phyloP scores from a whole-genome alignment of 1,140 invertebrate species.

The Drosophila bifasciata region DNA sequence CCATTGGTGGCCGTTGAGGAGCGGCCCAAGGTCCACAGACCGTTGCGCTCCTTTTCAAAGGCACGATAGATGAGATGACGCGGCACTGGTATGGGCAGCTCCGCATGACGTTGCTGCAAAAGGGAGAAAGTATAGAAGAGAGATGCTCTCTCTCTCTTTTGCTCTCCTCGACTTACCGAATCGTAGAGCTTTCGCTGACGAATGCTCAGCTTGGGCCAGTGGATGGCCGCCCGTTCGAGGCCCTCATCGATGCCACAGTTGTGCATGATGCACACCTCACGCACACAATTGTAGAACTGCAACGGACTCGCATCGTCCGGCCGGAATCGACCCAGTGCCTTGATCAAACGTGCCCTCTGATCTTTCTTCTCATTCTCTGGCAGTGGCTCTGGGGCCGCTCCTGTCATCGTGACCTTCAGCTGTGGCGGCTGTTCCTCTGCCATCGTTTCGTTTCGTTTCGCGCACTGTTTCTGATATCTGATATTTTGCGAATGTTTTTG shows the following conservation, averaged over 20 bases:
- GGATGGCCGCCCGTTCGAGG: constrained; percentile 32
- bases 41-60: constrained; percentile 60
- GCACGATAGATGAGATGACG: constrained; percentile 57
- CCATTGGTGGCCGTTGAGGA: constrained; percentile 11
- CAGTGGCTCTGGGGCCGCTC: too few relatives aligned
- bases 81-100: constrained; percentile 66
- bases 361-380: constrained; percentile 13
- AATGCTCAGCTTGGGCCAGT: constrained; percentile 36
- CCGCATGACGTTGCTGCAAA: constrained; percentile 46
- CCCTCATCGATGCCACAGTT: constrained; percentile 71
- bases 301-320: constrained; percentile 52
- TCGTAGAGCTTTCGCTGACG: constrained; percentile 49
- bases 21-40: constrained; percentile 49
- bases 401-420: too few relatives aligned
- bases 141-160: too few relatives aligned
- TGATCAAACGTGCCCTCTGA: constrained; percentile 42
- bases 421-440: too few relatives aligned
- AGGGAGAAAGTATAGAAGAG: too few relatives aligned
- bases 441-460: too few relatives aligned
- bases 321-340: constrained; percentile 41
- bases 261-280: constrained; percentile 67
- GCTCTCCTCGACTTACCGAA: constrained; percentile 40
- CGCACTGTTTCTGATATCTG: too few relatives aligned
- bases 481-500: not conserved
- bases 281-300: constrained; percentile 69